phyloP scores from a whole-genome alignment of 2,113 vertebrate genomes.

The Myotis davidii region DNA sequence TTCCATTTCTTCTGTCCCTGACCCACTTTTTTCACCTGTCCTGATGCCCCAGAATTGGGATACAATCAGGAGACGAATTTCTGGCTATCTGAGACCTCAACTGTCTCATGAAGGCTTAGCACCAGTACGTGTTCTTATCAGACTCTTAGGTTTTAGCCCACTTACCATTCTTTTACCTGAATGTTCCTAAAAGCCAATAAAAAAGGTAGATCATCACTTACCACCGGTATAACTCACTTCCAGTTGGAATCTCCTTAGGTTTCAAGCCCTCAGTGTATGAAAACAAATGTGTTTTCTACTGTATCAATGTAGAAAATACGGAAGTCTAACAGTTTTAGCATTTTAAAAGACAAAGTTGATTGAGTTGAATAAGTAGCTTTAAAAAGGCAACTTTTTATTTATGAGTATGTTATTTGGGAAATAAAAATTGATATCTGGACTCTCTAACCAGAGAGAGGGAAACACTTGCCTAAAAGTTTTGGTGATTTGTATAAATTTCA shows the following conservation, averaged over 20 bases:
- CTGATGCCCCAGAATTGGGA: neutral
- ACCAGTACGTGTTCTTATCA: neutral
- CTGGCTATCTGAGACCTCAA: neutral
- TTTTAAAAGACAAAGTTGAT: neutral
- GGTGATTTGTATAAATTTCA: conserved; percentile 20
- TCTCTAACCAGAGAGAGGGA: neutral
- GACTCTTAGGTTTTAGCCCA: neutral
- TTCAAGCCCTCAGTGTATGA: neutral
- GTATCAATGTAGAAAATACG: neutral
- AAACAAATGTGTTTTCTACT: neutral
- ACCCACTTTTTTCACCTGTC: neutral
- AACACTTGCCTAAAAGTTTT: neutral
- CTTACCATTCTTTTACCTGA: neutral
- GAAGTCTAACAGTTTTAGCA: neutral
- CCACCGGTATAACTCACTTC: neutral
- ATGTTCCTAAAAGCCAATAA: neutral
- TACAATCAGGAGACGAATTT: neutral
- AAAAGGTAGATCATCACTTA: neutral
- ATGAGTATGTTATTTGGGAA: neutral
- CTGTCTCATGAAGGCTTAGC: neutral
- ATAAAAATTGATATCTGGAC: neutral
- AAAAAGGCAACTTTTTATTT: conserved; percentile 5
- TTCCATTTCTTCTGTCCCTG: neutral
- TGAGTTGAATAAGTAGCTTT: neutral
- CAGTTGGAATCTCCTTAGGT: neutral